These are phyloP conservation scores for Otis tarda DNA, from an alignment of 2,113 vertebrate species.

Conservation along the genomic window DNA sequence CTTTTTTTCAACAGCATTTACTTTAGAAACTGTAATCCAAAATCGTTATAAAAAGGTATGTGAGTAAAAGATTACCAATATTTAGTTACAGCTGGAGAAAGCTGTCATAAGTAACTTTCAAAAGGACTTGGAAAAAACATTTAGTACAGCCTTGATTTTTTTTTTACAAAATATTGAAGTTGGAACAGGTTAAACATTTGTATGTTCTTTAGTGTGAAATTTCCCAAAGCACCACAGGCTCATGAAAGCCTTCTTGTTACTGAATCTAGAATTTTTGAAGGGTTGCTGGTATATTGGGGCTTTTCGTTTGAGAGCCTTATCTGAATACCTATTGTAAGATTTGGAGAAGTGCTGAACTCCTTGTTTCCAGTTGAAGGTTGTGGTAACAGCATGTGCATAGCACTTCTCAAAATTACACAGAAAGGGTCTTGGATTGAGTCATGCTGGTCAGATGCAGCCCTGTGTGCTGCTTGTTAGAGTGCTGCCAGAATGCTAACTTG, in stretches of 20 bases:
- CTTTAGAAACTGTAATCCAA: not conserved
- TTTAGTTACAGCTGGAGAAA: not conserved
- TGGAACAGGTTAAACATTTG: not conserved
- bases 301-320: not conserved
- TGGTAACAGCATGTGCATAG: not conserved
- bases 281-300: not conserved
- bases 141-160: not conserved
- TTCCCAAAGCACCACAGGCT: not conserved
- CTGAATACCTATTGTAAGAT: not conserved
- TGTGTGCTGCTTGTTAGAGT: rapidly evolving
- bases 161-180: not conserved
- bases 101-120: not conserved
- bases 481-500: not conserved
- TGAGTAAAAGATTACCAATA: not conserved
- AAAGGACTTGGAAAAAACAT: not conserved
- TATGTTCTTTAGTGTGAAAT: not conserved
- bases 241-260: not conserved
- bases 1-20: not conserved
- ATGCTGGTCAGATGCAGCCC: not conserved
- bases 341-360: slow-evolving; percentile 49
- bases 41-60: not conserved
- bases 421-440: not conserved
- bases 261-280: not conserved
- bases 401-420: not conserved
- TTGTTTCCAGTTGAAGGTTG: slow-evolving; percentile 15